Percentiles rank a stretch among this genome's conserved stretches.
phyloP scores from a whole-genome alignment of 2,113 vertebrate genomes.

The Alethe castanea region DNA sequence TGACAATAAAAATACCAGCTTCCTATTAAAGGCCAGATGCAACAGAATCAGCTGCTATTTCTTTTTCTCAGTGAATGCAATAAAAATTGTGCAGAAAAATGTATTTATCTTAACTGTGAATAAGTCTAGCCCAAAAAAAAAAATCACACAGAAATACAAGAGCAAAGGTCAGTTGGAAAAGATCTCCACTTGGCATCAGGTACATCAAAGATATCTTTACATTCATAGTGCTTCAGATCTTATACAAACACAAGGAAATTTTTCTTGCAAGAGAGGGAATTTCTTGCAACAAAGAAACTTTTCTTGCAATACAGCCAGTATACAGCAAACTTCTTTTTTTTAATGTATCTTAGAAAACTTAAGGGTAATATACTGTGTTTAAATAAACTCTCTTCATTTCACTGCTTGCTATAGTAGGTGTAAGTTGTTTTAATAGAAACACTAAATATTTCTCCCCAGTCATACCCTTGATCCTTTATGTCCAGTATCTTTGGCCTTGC shows the following conservation, averaged over 20 bases:
- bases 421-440: not conserved
- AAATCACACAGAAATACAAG: not conserved
- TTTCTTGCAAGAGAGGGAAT: not conserved
- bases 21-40: not conserved
- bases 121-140: not conserved
- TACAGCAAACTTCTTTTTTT: not conserved
- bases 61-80: not conserved
- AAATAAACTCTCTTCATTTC: not conserved
- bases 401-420: not conserved
- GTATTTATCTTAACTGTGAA: not conserved
- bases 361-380: not conserved
- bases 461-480: not conserved
- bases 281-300: not conserved
- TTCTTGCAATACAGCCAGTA: not conserved
- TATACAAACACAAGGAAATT: not conserved
- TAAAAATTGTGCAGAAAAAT: not conserved
- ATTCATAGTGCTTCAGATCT: not conserved
- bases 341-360: not conserved
- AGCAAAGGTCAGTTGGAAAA: not conserved
- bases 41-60: not conserved
- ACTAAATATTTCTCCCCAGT: not conserved
- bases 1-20: not conserved
- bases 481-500: not conserved
- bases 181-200: not conserved
- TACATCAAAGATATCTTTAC: not conserved